Percentiles rank a stretch among this genome's conserved stretches.
phyloP scores from a whole-genome alignment of 2,797 vertebrate genomes.

The Pteropus rufus region DNA sequence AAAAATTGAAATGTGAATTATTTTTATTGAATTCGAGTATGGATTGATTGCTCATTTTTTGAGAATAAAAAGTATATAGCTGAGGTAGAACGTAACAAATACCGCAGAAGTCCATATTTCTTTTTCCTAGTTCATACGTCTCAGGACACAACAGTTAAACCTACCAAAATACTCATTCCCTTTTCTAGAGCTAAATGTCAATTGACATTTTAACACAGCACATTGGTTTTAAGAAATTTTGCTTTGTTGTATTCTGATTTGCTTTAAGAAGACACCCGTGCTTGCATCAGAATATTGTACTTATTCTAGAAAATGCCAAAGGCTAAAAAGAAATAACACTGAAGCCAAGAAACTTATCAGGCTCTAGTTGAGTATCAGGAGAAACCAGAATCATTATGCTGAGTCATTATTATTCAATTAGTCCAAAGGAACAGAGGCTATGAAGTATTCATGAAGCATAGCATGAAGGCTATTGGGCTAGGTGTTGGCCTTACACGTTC shows the following conservation, averaged over 20 bases:
- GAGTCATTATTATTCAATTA: neutral
- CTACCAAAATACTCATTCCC: neutral
- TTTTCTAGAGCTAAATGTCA: neutral
- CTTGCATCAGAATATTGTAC: neutral
- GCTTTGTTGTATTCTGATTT: neutral
- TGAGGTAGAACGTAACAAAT: neutral
- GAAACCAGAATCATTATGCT: neutral
- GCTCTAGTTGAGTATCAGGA: neutral
- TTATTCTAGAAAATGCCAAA: slow-evolving; percentile 2
- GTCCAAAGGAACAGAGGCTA: neutral
- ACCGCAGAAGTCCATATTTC: neutral
- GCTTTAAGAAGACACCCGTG: neutral
- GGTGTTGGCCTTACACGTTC: neutral
- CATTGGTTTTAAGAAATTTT: neutral
- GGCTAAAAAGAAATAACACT: neutral
- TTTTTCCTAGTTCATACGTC: neutral
- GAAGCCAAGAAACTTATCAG: neutral
- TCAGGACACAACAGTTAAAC: slow-evolving; percentile 20
- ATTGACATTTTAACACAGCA: neutral
- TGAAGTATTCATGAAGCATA: neutral
- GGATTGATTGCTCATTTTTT: neutral
- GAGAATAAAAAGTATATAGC: neutral
- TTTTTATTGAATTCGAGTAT: neutral
- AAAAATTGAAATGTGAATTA: slow-evolving; percentile 12
- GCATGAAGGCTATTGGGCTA: neutral